A percentile compares a stretch with the other conserved stretches of the same genome.
phyloP scores from a whole-genome alignment of 2,113 vertebrate species.

The Perca schrenkii region DNA sequence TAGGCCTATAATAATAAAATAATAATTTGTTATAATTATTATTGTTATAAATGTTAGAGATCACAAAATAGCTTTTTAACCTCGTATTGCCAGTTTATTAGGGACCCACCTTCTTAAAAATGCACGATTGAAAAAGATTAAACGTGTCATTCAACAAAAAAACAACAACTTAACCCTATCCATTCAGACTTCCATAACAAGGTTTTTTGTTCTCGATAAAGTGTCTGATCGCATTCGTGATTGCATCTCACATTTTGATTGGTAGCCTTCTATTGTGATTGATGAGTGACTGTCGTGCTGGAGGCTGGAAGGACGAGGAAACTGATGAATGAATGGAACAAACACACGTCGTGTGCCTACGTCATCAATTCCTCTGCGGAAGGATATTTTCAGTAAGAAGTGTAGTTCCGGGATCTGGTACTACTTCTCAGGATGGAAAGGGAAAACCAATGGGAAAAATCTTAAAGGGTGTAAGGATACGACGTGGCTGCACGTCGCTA shows the following conservation, averaged over 20 bases:
- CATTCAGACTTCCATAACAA: background rate
- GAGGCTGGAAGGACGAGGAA: background rate
- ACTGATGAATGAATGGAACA: slow-evolving; percentile 60
- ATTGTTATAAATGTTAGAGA: background rate
- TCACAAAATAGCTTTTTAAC: background rate
- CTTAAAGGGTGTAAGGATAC: slow-evolving; percentile 71
- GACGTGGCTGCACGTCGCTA: slow-evolving; percentile 43
- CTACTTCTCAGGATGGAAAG: slow-evolving; percentile 59
- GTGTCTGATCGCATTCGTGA: background rate
- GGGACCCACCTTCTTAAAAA: background rate
- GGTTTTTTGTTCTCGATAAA: background rate
- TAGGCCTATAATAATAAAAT: background rate
- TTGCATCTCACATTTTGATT: background rate
- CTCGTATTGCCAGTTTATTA: background rate
- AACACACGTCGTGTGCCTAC: slow-evolving; percentile 45
- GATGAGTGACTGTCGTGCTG: background rate
- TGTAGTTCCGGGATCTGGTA: slow-evolving; percentile 77
- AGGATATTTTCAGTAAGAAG: slow-evolving; percentile 55
- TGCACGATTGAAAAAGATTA: background rate
- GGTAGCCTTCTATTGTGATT: background rate
- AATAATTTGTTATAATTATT: background rate
- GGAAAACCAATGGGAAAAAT: slow-evolving; percentile 37
- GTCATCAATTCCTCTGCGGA: slow-evolving; percentile 72
- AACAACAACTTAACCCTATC: no score
- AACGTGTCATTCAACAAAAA: background rate